Conservation (phyloP, 2,113 vertebrate genomes). For the Xiphophorus couchianus region DNA sequence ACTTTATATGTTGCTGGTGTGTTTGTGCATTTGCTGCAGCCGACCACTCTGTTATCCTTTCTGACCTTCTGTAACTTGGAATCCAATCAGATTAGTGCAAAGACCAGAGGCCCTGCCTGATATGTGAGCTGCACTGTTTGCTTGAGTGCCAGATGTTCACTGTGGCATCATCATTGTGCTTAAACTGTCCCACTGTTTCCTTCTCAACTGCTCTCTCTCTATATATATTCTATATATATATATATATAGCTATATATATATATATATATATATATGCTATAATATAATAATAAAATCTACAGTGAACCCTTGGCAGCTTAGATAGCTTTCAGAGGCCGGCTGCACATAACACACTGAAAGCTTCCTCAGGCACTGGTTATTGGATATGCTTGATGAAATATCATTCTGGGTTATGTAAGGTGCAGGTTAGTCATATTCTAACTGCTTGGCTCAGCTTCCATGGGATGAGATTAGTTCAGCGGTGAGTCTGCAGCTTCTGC, state of each 20-base stretch:
- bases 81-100: slow-evolving; percentile 63
- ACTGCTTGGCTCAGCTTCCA: slow-evolving; percentile 8
- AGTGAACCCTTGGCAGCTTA: background rate
- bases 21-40: slow-evolving; percentile 7
- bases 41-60: slow-evolving; percentile 32
- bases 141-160: slow-evolving; percentile 62
- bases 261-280: no score
- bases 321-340: background rate
- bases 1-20: background rate
- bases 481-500: slow-evolving; percentile 5
- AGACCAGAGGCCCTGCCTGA: slow-evolving; percentile 32
- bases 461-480: slow-evolving; percentile 43
- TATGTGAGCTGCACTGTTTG: slow-evolving; percentile 46
- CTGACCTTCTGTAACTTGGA: slow-evolving; percentile 60
- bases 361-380: background rate
- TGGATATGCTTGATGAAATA: slow-evolving; percentile 13
- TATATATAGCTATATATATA: no score
- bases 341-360: slow-evolving; percentile 2
- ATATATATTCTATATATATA: no score
- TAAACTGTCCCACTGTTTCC: slow-evolving; percentile 13
- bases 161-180: slow-evolving; percentile 25
- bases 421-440: slow-evolving; percentile 28
- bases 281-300: background rate
- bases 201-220: no score
- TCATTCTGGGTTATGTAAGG: slow-evolving; percentile 29